phyloP scores from a whole-genome alignment of 2,113 vertebrate genomes.

The Pseudorasbora parva region DNA sequence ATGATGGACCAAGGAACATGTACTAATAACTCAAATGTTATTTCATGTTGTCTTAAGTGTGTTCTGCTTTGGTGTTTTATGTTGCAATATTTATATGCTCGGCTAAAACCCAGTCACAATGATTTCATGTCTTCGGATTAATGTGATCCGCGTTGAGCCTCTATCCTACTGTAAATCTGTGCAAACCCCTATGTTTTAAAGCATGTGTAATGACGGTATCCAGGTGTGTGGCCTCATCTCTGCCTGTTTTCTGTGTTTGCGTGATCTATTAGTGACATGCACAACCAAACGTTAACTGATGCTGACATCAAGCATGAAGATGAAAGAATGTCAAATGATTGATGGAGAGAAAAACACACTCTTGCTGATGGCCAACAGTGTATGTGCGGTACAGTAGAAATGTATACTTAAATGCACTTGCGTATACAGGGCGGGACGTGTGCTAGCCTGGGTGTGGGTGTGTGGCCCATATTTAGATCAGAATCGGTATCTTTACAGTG shows the following conservation, averaged over 20 bases:
- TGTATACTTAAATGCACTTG: constrained; percentile 5
- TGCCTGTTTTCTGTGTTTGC: not conserved
- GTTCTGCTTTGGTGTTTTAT: constrained; percentile 16
- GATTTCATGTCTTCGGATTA: not conserved
- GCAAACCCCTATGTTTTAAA: not conserved
- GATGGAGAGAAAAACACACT: constrained; percentile 22
- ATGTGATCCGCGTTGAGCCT: not conserved
- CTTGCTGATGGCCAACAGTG: constrained; percentile 8
- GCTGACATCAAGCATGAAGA: constrained; percentile 5
- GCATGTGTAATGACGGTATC: not conserved
- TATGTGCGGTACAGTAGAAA: not conserved
- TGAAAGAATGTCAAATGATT: constrained; percentile 2
- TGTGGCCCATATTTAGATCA: constrained; percentile 34
- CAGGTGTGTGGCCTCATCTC: constrained; percentile 5
- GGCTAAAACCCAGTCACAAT: not conserved
- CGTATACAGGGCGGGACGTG: constrained; percentile 15
- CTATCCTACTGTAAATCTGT: not conserved
- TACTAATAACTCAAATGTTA: not conserved
- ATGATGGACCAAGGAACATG: not conserved
- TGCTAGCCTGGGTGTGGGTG: not conserved
- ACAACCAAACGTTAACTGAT: not conserved
- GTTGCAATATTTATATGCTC: not conserved
- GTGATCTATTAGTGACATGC: not conserved
- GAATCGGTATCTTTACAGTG: constrained; percentile 40
- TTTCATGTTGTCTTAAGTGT: not conserved